A percentile compares a stretch with the other conserved stretches of the same genome.
These are phyloP conservation scores for Polypterus bichir DNA, from an alignment of 2,113 vertebrate species.

Conservation along the genomic window DNA sequence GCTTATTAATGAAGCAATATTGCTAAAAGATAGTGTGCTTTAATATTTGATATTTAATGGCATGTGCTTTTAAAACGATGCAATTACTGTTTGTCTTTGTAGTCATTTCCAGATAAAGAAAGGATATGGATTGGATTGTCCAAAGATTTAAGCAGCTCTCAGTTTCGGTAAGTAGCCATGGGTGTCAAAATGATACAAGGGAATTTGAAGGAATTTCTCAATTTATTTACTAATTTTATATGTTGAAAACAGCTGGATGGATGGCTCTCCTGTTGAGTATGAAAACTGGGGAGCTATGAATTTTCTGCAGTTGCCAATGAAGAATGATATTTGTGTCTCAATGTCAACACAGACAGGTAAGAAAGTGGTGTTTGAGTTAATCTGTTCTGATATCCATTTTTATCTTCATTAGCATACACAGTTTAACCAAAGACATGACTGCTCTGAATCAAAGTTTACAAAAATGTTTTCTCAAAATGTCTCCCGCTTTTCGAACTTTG, in stretches of 20 bases:
- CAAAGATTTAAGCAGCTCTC: conserved; percentile 31
- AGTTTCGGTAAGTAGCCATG: conserved; percentile 53
- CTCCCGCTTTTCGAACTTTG: too few species aligned
- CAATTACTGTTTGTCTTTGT: conserved; percentile 5
- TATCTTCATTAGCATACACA: conserved; percentile 2
- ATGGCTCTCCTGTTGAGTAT: conserved; percentile 58
- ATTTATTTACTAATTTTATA: conserved; percentile 7
- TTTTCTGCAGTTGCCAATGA: conserved; percentile 15
- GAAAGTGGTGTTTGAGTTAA: background rate
- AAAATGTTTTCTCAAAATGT: too few species aligned
- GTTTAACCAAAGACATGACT: too few species aligned
- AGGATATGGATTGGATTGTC: conserved; percentile 83
- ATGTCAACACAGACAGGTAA: conserved; percentile 74
- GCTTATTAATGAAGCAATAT: too few species aligned
- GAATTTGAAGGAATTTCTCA: background rate
- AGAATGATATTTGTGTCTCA: conserved; percentile 53
- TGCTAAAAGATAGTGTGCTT: too few species aligned
- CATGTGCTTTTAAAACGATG: too few species aligned
- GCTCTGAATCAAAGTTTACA: too few species aligned
- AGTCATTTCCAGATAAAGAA: conserved; percentile 50
- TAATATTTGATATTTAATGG: too few species aligned
- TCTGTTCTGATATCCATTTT: conserved; percentile 13
- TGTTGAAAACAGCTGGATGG: conserved; percentile 64
- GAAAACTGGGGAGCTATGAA: conserved; percentile 61
- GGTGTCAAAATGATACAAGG: background rate